A percentile compares a stretch with the other conserved stretches of the same genome.
phyloP scores from a whole-genome alignment of 64 coral and sea anemone genomes.

The Pachyseris speciosa region DNA sequence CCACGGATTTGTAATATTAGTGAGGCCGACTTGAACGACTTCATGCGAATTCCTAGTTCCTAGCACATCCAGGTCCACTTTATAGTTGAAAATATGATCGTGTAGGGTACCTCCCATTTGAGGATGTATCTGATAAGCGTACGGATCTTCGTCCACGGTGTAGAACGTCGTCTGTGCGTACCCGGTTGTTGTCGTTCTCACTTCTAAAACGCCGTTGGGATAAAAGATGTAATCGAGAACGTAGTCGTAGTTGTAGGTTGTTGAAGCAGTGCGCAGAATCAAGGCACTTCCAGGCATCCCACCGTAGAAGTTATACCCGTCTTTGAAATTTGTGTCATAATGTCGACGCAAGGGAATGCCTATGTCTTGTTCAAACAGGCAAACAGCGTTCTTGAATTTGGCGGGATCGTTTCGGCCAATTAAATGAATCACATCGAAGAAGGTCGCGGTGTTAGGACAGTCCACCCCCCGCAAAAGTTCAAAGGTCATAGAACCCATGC shows the following conservation, averaged over 20 bases:
- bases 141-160: constrained; percentile 15
- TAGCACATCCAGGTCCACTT: constrained; percentile 44
- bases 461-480: constrained; percentile 70
- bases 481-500: constrained; percentile 64
- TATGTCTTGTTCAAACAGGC: constrained; percentile 78
- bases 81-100: constrained; percentile 74
- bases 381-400: constrained; percentile 63
- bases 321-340: constrained; percentile 61
- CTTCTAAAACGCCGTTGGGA: constrained; percentile 55
- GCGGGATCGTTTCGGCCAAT: constrained; percentile 34
- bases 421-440: constrained; percentile 68
- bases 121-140: constrained; percentile 37
- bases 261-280: constrained; percentile 41
- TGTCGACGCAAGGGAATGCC: constrained; percentile 69
- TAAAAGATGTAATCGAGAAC: constrained; percentile 71
- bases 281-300: constrained; percentile 33
- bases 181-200: constrained; percentile 36
- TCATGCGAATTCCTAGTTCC: constrained; percentile 53
- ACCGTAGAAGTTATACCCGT: constrained; percentile 61
- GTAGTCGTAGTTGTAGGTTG: constrained; percentile 68
- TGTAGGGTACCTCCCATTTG: constrained; percentile 18
- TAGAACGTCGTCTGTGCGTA: constrained; percentile 37
- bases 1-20: constrained; percentile 58
- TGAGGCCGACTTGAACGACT: constrained; percentile 24
- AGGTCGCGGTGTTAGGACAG: constrained; percentile 70